Base-by-base conservation (phyloP, 2,113 vertebrate species). In the Stigmatopora nigra region DNA sequence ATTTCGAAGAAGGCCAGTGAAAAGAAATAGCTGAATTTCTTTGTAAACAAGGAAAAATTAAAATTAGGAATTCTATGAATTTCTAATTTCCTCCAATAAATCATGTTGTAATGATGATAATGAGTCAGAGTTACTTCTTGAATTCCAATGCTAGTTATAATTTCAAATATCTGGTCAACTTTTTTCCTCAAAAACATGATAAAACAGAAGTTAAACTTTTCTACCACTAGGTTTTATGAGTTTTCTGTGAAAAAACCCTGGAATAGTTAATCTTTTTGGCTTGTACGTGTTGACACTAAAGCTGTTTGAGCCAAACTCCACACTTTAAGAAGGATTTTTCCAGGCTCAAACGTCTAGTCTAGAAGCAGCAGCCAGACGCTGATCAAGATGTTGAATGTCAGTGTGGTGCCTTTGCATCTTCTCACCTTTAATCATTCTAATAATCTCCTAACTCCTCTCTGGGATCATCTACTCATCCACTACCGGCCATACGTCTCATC, bases 1-100 rank as follows among this genome's bases (percentile, higher is more conserved):
- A 64, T 92, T 47, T 88, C 91, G 3, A 87, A 86, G 68, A 92
- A 89, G 66, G 84, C 86, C 6, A 17, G 25, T 56, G 84, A 86
- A 12, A 88, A 90, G 70, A 88, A 88, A 64, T 89, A 82, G 69
- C 2, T 41, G 2, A 47, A 68, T 60, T 60, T 60, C 10, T 44
- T 19, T 41, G 8, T 60, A 36, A 60, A 60, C 10, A 38, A 12
- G 36, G 17, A 59, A 10, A 19, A 17, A n/a, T 12, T 14, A 60
- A 45, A 8, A 20, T 8, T 1, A 41, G 0, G 13, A 45, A 45
- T 74, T 82, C 69, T 72, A 61, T 69, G 25, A 78, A 72, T 72
- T 64, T 17, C 6, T 2, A 0, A 31, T 53, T 63, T 71, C 31
- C 45, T 13, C 49, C 17, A 81, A 71, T 71, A 75, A 82, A 75